Evolutionary conservation across 1,140 invertebrate genomes (phyloP).

Genomic region (Panagrolaimus sp.): DNA sequence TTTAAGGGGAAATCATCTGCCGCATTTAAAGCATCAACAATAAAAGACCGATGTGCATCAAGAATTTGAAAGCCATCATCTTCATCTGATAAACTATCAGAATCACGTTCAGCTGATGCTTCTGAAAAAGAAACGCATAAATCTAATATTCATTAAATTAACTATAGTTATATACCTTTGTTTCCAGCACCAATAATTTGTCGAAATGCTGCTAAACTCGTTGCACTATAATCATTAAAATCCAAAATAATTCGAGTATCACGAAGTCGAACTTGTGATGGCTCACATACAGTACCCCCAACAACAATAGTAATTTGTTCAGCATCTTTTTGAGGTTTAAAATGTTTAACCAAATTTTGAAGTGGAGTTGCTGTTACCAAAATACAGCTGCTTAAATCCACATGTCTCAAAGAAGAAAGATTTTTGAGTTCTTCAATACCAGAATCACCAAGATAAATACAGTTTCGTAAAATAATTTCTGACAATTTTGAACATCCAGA

Average conservation of each 20-base stretch:
- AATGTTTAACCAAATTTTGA: constrained; percentile 34
- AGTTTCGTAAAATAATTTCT: constrained; percentile 38
- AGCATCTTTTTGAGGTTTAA: constrained; percentile 26
- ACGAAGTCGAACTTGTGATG: constrained; percentile 27
- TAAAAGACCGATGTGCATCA: constrained; percentile 23
- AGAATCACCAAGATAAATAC: constrained; percentile 52
- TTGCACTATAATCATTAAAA: constrained; percentile 33
- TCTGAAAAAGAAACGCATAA: constrained; percentile 14
- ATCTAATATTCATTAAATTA: background rate
- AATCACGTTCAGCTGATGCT: constrained; percentile 26
- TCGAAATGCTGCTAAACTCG: constrained; percentile 28
- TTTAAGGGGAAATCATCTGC: constrained; percentile 46
- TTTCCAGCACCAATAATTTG: constrained; percentile 34
- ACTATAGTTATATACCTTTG: too few species aligned
- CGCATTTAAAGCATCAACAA: constrained; percentile 50
- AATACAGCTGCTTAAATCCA: constrained; percentile 56
- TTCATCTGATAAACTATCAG: constrained; percentile 2
- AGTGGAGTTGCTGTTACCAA: constrained; percentile 35
- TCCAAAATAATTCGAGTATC: constrained; percentile 35
- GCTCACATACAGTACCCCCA: constrained; percentile 47
- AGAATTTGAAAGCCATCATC: constrained; percentile 20
- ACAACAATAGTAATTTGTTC: constrained; percentile 33
- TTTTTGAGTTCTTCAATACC: constrained; percentile 35
- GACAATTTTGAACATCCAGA: constrained; percentile 29
- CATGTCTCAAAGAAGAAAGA: constrained; percentile 25